Evolutionary conservation across 2,797 vertebrate genomes (phyloP).

Genomic region (Sorex maritimensis): DNA sequence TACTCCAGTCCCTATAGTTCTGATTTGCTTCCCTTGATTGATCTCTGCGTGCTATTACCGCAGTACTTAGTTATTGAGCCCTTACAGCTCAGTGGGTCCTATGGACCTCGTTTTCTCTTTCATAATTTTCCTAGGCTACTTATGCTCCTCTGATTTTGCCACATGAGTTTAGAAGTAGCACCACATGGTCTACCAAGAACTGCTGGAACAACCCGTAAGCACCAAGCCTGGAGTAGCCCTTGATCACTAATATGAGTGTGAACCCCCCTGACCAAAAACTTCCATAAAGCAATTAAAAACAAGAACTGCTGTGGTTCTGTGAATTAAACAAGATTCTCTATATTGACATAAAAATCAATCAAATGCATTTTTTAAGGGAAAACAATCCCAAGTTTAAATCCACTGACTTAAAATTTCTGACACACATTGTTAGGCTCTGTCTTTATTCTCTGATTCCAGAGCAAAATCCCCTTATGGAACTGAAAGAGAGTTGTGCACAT

Average conservation of each 20-base stretch:
- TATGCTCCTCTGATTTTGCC: neutral
- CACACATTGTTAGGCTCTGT: conserved; percentile 26
- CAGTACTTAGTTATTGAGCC: conserved; percentile 37
- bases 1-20: too few species aligned
- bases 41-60: neutral
- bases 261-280: neutral
- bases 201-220: too few species aligned
- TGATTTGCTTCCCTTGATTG: conserved; percentile 39
- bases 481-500: conserved; percentile 4
- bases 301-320: neutral
- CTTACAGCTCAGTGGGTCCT: conserved; percentile 32
- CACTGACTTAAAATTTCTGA: conserved; percentile 51
- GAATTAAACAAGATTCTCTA: neutral
- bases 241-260: too few species aligned
- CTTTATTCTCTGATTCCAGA: conserved; percentile 39
- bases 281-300: neutral
- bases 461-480: conserved; percentile 48
- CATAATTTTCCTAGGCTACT: conserved; percentile 29
- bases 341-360: neutral
- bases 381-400: conserved; percentile 36
- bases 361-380: neutral
- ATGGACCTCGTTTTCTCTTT: conserved; percentile 40
- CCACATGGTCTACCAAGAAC: too few species aligned
- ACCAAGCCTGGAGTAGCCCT: too few species aligned
- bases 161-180: conserved; percentile 37